Evolutionary conservation across 2,797 vertebrate species (phyloP).

Genomic region (Leucoraja ocellata): DNA sequence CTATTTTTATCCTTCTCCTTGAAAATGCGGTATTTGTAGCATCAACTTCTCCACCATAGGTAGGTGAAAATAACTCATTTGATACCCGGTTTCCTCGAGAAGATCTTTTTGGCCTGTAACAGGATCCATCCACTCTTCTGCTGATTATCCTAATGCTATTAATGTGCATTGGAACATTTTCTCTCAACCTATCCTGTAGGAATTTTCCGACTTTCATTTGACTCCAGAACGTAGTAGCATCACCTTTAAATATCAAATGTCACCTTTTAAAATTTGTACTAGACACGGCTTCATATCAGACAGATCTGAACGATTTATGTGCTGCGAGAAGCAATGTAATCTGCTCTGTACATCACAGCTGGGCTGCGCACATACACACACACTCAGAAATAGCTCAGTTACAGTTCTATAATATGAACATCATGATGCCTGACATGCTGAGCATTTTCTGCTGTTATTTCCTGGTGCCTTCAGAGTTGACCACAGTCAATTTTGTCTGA

Average conservation of each 20-base stretch:
- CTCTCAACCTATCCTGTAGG: neutral
- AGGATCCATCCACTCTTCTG: neutral
- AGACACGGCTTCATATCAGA: neutral
- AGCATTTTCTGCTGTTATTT: no score
- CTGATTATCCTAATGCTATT: neutral
- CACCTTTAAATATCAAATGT: neutral
- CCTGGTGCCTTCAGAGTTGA: neutral
- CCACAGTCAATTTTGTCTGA: neutral
- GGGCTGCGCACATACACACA: neutral
- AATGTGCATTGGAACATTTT: neutral
- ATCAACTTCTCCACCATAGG: neutral
- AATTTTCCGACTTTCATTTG: neutral
- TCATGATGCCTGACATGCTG: no score
- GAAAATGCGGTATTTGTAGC: neutral
- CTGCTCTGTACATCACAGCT: neutral
- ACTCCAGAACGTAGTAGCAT: neutral
- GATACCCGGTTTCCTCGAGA: neutral
- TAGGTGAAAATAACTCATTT: neutral
- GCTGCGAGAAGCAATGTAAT: neutral
- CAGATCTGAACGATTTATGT: neutral
- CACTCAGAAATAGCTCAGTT: neutral
- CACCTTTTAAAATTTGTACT: neutral
- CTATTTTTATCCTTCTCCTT: no score
- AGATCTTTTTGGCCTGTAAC: neutral
- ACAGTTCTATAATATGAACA: neutral